Base-by-base conservation (phyloP, 2,113 vertebrate species). In the Mesembrinibis cayennensis region DNA sequence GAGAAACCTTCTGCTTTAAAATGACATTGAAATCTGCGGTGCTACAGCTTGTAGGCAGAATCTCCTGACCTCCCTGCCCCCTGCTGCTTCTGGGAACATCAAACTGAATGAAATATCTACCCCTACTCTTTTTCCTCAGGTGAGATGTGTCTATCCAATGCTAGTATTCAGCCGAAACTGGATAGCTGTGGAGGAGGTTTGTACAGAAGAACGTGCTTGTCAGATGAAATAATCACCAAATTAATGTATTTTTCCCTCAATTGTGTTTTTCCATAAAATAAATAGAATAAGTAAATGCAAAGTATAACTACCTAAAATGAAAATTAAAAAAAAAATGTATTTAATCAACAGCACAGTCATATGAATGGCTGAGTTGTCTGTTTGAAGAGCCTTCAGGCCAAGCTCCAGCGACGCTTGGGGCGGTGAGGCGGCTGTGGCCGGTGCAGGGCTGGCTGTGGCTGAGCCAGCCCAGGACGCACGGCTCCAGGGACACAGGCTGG, bases 401-500 rank as follows among this genome's bases (percentile, higher is more conserved):
- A 5, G 1, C 27, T 71, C 17, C n/a, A 83, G 58, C 1, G 1
- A 6, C 17, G n/a, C 13, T 5, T 13, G 11, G 21, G 56, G 40
- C 0, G 0, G 17, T 38, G 61, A 66, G 44, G n/a, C 4, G 53
- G 15, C 55, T 2, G 2, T 40, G 70, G 18, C 53, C 3, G 1
- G 32, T 0, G 3, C 56, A 32, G 53, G 36, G 14, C 18, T 61
- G 26, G 22, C 7, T 18, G 32, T 0, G 1, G 32, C 45, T 69
- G 34, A 73, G 32, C 15, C 26, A 42, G 59, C 45, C 38, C 1
- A 40, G 40, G 52, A 25, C 11, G 4, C 1, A 8, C 1, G 5
- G 53, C 53, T n/a, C 29, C 15, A 58, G 26, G 44, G 52, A 79
- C 50, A 47, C 7, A 6, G 14, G 47, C 18, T 34, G 61, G 36